Conservation (phyloP, 2,797 vertebrate species). For the Columba guinea region DNA sequence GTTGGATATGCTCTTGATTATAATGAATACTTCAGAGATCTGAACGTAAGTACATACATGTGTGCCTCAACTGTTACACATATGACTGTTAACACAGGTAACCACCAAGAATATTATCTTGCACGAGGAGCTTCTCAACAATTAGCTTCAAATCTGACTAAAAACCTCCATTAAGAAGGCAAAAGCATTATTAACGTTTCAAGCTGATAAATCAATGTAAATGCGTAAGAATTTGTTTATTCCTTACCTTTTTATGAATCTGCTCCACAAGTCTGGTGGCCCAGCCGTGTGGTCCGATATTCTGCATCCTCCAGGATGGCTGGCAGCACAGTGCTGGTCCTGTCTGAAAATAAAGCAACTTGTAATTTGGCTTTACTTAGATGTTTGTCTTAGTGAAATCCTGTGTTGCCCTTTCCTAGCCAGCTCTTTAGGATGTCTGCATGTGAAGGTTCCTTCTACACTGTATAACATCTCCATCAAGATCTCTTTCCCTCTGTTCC, state of each 20-base stretch:
- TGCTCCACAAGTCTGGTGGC: neutral
- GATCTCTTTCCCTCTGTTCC: neutral
- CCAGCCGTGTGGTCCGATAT: neutral
- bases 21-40: conserved; percentile 88
- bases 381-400: neutral
- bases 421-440: neutral
- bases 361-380: neutral
- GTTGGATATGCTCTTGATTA: conserved; percentile 89
- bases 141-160: neutral
- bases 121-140: neutral
- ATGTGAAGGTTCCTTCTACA: neutral
- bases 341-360: neutral
- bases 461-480: neutral
- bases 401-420: neutral
- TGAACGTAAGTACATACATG: conserved; percentile 58
- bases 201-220: neutral
- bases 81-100: neutral
- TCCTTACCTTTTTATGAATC: neutral
- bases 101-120: neutral
- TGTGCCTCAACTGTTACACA: neutral
- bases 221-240: neutral
- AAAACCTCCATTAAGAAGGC: neutral
- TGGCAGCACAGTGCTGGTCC: neutral
- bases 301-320: neutral
- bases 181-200: neutral